Conservation (phyloP, 1,140 invertebrate species). For the Odontomachus brunneus region DNA sequence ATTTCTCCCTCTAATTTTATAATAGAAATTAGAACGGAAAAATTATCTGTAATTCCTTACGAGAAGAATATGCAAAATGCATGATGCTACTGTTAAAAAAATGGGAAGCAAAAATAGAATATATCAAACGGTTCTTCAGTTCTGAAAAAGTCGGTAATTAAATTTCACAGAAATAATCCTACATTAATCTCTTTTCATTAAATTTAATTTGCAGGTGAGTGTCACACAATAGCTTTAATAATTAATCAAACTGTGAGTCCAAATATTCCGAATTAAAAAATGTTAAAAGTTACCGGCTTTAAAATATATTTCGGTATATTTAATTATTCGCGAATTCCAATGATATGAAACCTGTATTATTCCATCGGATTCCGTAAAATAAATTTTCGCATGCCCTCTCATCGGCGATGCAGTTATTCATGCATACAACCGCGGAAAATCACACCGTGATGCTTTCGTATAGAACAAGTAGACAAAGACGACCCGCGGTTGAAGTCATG, state of each 20-base stretch:
- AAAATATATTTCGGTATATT: neutral
- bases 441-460: neutral
- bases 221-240: too few species aligned
- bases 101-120: neutral
- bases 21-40: conserved; percentile 9
- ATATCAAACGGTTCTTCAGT: neutral
- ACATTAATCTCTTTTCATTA: too few species aligned
- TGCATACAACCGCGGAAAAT: neutral
- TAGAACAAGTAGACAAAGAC: conserved; percentile 42
- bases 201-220: too few species aligned
- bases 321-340: neutral
- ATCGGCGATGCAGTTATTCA: neutral
- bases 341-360: neutral
- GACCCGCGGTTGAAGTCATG: conserved; percentile 34
- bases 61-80: neutral
- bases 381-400: neutral
- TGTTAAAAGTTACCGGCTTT: neutral
- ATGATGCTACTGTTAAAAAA: neutral
- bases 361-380: neutral
- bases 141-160: neutral
- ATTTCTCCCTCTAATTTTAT: neutral
- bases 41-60: conserved; percentile 1
- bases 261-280: neutral
- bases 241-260: too few species aligned
- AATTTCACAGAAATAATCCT: neutral